Evolutionary conservation across 2,888 invertebrate genomes (phyloP).

Genomic region (Ormia ochracea): DNA sequence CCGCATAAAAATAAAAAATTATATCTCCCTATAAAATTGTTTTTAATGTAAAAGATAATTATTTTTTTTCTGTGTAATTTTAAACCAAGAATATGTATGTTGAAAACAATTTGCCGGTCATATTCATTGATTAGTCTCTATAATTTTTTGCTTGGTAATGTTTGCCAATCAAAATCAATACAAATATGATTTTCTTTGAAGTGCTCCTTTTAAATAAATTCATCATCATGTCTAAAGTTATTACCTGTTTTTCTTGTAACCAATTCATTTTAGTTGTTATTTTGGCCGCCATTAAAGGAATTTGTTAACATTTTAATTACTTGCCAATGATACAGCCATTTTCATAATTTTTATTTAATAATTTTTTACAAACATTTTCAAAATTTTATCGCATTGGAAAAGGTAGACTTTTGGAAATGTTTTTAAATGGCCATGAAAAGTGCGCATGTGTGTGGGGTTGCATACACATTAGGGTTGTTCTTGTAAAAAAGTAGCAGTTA

Average conservation of each 20-base stretch:
- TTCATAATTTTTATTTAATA: neutral
- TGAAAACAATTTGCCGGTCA: neutral
- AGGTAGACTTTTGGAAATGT: neutral
- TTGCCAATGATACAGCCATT: constrained; percentile 70
- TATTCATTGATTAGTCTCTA: neutral
- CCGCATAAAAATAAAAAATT: neutral
- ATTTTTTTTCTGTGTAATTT: neutral
- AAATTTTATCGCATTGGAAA: neutral
- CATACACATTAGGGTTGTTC: no score
- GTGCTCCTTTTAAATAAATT: constrained; percentile 44
- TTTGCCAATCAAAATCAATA: constrained; percentile 65
- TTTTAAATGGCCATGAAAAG: no score
- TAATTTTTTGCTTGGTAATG: constrained; percentile 63
- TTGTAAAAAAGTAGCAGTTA: no score
- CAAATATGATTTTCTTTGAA: constrained; percentile 1
- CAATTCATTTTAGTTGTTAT: constrained; percentile 17
- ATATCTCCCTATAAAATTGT: no score
- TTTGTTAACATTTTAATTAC: constrained; percentile 73
- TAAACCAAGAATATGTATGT: neutral
- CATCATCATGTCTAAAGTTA: constrained; percentile 56
- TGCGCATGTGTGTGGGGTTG: no score
- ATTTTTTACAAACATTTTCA: constrained; percentile 15
- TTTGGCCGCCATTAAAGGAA: constrained; percentile 30
- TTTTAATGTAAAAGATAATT: neutral
- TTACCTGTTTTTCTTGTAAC: neutral